These are phyloP conservation scores for Trochalopteron elliotii DNA, from an alignment of 2,113 vertebrate species.

Conservation along the genomic window DNA sequence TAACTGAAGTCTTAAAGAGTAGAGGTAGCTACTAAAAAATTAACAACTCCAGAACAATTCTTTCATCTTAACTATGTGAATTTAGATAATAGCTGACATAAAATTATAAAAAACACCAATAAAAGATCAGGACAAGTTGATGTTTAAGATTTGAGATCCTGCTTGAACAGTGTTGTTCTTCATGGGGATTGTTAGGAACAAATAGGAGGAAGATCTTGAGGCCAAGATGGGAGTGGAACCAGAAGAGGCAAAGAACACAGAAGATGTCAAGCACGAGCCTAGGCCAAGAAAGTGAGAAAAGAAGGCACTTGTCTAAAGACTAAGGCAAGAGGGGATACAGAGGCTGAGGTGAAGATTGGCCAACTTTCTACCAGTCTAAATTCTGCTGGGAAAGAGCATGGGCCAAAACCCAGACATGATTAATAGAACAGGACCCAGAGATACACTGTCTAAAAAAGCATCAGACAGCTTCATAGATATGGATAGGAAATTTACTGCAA, in stretches of 20 bases:
- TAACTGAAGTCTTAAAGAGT: background rate
- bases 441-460: background rate
- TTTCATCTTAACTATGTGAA: background rate
- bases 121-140: background rate
- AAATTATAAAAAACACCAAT: background rate
- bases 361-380: background rate
- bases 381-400: background rate
- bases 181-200: background rate
- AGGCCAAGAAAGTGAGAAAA: background rate
- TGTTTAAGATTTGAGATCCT: background rate
- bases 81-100: background rate
- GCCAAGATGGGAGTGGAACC: background rate
- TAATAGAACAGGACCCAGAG: background rate
- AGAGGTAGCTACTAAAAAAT: background rate
- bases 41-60: background rate
- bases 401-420: background rate
- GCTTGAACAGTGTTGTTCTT: background rate
- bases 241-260: background rate
- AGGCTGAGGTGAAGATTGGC: background rate
- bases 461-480: background rate
- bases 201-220: background rate
- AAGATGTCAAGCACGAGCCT: background rate
- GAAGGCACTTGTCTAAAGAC: background rate
- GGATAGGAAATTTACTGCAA: background rate
- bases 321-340: background rate